phyloP scores from a whole-genome alignment of 1,140 invertebrate genomes.

The Drosophila tropicalis region DNA sequence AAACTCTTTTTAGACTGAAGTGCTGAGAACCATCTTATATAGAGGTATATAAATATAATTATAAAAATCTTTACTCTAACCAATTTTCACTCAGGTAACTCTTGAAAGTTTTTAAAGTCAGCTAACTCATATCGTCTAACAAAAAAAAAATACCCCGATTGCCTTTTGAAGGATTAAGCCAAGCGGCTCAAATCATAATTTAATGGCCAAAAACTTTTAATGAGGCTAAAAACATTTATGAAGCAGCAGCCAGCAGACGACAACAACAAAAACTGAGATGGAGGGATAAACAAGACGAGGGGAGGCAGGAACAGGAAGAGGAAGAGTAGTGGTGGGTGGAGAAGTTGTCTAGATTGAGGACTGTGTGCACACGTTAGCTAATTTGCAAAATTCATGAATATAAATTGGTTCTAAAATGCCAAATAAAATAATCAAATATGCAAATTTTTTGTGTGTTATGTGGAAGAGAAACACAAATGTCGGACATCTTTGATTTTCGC shows the following conservation, averaged over 20 bases:
- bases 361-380: slow-evolving; percentile 33
- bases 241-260: slow-evolving; percentile 7
- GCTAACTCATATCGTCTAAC: neutral
- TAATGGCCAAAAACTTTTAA: slow-evolving; percentile 40
- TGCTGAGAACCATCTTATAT: too few species aligned
- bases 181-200: slow-evolving; percentile 18
- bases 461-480: slow-evolving; percentile 7
- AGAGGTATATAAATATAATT: neutral
- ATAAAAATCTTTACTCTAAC: neutral
- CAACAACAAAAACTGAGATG: neutral
- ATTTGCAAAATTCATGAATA: slow-evolving; percentile 73
- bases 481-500: slow-evolving; percentile 33
- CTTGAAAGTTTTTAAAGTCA: slow-evolving; percentile 3
- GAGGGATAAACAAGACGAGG: neutral
- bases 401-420: slow-evolving; percentile 66
- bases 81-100: neutral
- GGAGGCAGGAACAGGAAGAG: neutral
- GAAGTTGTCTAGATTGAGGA: neutral
- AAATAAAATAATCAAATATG: slow-evolving; percentile 75
- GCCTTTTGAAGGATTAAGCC: slow-evolving; percentile 12
- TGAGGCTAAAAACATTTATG: slow-evolving; percentile 49
- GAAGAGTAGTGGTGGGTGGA: neutral
- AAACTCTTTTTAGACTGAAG: too few species aligned
- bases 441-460: slow-evolving; percentile 52
- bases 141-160: neutral